phyloP scores from a whole-genome alignment of 1,140 invertebrate genomes.

The Pseudomyrmex sp. region DNA sequence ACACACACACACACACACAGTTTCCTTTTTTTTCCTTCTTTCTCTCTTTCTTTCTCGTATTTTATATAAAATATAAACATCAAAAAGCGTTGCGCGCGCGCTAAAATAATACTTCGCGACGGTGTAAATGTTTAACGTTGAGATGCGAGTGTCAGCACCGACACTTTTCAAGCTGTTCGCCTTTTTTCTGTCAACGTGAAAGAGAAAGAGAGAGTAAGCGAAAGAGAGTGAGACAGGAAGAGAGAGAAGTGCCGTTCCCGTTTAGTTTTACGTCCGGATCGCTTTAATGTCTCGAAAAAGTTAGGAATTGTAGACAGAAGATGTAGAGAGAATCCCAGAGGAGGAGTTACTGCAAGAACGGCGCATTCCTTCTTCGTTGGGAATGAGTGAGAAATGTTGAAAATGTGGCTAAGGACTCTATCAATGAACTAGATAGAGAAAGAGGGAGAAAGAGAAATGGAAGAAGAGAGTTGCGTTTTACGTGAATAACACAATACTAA shows the following conservation, averaged over 20 bases:
- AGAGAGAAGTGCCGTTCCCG: background rate
- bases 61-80: slow-evolving; percentile 57
- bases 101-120: slow-evolving; percentile 51
- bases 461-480: background rate
- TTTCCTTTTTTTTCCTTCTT: background rate
- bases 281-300: slow-evolving; percentile 50
- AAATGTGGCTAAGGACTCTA: slow-evolving; percentile 10
- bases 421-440: slow-evolving; percentile 3
- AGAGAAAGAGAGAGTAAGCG: slow-evolving; percentile 38
- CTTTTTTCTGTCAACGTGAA: slow-evolving; percentile 35
- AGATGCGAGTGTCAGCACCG: slow-evolving; percentile 32
- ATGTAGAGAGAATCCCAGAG: slow-evolving; percentile 23
- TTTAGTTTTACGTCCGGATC: slow-evolving; percentile 43
- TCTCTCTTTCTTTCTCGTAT: background rate
- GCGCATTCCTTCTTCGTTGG: slow-evolving; percentile 13
- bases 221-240: slow-evolving; percentile 39
- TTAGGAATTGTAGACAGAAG: slow-evolving; percentile 20
- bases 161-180: slow-evolving; percentile 41
- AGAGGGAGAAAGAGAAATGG: too few species aligned
- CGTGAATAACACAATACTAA: slow-evolving; percentile 4
- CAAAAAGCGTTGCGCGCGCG: slow-evolving; percentile 6
- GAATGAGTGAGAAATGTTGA: slow-evolving; percentile 34
- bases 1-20: background rate
- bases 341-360: background rate
- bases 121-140: slow-evolving; percentile 46